Evolutionary conservation across 53 echinoderm and acorn worm species (phyloP).

Genomic region (Stichopus horrens): DNA sequence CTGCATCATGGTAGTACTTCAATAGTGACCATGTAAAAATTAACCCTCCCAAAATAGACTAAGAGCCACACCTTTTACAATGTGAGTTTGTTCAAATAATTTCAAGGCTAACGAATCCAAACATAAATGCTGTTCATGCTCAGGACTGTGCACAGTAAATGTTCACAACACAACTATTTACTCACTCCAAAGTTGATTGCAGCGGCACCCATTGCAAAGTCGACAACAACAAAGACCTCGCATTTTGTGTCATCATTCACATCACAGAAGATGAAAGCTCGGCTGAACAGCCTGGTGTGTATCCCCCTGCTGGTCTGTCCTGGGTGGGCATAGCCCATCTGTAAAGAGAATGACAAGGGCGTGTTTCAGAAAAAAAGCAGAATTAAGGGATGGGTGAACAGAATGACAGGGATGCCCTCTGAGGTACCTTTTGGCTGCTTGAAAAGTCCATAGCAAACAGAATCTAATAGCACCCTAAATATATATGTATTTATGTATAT

Average conservation of each 20-base stretch:
- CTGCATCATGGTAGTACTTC: too few species aligned
- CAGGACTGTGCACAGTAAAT: too few species aligned
- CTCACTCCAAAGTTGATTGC: conserved; percentile 83
- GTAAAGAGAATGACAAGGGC: not conserved
- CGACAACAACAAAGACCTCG: conserved; percentile 85
- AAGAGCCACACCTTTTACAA: too few species aligned
- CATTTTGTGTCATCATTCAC: conserved; percentile 49
- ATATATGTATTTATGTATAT: too few species aligned
- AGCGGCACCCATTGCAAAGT: conserved; percentile 82
- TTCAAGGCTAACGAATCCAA: too few species aligned
- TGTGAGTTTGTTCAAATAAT: too few species aligned
- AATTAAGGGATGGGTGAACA: not conserved
- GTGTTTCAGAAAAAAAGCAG: not conserved
- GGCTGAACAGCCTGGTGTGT: conserved; percentile 69
- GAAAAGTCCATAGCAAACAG: not conserved
- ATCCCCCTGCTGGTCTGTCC: conserved; percentile 77
- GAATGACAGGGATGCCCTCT: not conserved
- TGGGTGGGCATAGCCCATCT: conserved; percentile 97
- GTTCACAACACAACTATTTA: not conserved
- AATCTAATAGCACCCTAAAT: too few species aligned
- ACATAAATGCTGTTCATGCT: too few species aligned
- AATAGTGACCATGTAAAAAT: too few species aligned
- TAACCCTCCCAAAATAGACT: too few species aligned
- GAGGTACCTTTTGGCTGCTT: not conserved
- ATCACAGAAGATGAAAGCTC: conserved; percentile 83